Base-by-base conservation (phyloP, 2,888 invertebrate species). In the Orchestes rusci region DNA sequence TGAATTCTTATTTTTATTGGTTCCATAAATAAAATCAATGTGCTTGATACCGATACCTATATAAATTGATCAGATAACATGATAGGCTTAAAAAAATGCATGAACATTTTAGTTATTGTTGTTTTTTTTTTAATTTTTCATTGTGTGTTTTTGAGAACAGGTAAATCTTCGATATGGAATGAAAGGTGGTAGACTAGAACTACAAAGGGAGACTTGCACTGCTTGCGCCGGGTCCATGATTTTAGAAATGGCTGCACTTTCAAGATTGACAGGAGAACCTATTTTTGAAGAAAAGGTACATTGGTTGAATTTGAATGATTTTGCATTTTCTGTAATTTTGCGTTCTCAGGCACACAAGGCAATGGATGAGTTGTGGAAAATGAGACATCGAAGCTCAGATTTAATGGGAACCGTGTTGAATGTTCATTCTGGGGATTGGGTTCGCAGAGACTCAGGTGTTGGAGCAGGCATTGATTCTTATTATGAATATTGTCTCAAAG, bases 391-490 rank as follows among this genome's bases (percentile, higher is more conserved):
- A 23, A 80, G 82, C 46, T 77, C 88, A 2, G 95, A 99, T 69
- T 75, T 99, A 5, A 94, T 99, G 87, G 97, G 97, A 3, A 94
- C 95, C 0, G 93, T 96, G 4, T 77, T 97, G 38, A 96, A 97
- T 71, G 86, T 97, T 10, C 90, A 97, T 67, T 93, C 89, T 2
- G 97, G 97, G 0, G 94, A 96, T 68, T 99, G 97, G 97, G 84
- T 96, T 3, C 76, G 97, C 33, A 79, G 94, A 60, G 96, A 97
- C 67, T 90, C 94, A 1, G 95, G 97, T 1, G 92, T 99, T 4
- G 97, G 97, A n/a, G 97, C 97, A 10, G 97, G 97, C 17, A 95
- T 97, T 56, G 97, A 99, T 70, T 95, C 95, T 1, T 99, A 99
- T 69, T 99, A 97, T 64, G 97, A 99, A 69, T 99, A 99, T 69